These are phyloP conservation scores for Campoletis raptor DNA, from an alignment of 2,888 invertebrate species.

Conservation along the genomic window DNA sequence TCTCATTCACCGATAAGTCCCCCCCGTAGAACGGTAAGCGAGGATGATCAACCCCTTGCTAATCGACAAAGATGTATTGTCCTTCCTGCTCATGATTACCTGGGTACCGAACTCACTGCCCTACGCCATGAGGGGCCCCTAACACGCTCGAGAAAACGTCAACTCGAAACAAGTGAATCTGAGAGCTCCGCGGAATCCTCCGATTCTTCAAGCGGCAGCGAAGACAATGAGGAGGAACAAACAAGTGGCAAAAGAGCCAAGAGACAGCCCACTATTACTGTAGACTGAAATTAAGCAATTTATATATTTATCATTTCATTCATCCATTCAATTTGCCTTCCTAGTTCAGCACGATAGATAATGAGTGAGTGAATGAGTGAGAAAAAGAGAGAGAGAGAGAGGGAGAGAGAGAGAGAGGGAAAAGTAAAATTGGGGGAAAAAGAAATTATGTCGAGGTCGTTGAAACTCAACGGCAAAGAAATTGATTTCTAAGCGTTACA, in stretches of 20 bases:
- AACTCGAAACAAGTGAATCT: conserved; percentile 75
- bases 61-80: conserved; percentile 74
- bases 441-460: not conserved
- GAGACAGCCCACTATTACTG: conserved; percentile 74
- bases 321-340: not conserved
- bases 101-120: conserved; percentile 4
- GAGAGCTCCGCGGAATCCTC: conserved; percentile 72
- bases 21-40: conserved; percentile 23
- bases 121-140: conserved; percentile 76
- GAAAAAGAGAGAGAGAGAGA: not conserved
- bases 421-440: not conserved
- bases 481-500: not conserved
- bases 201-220: conserved; percentile 68
- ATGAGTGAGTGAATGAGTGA: not conserved
- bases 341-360: not conserved
- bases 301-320: conserved; percentile 1
- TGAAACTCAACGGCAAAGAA: not conserved
- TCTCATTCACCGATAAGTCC: conserved; percentile 77
- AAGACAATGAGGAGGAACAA: conserved; percentile 78
- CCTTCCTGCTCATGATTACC: conserved; percentile 7
- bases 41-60: conserved; percentile 58
- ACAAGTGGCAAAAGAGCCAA: conserved; percentile 79
- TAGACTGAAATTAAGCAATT: conserved; percentile 74
- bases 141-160: conserved; percentile 81
- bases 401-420: not conserved